Percentiles rank a stretch among this genome's conserved stretches.
phyloP scores from a whole-genome alignment of 1,140 invertebrate genomes.

The Drosophila azteca region DNA sequence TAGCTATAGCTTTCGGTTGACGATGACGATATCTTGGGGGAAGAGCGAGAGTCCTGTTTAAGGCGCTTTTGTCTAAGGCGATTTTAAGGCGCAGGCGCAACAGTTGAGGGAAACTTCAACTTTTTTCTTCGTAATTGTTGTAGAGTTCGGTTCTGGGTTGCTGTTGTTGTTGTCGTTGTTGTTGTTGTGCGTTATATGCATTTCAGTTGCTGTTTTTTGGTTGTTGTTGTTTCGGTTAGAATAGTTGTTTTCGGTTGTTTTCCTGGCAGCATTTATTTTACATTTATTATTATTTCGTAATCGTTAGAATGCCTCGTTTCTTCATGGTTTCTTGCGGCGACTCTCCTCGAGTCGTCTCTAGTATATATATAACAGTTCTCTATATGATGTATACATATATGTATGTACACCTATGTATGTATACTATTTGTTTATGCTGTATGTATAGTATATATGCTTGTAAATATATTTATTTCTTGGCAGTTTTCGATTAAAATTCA shows the following conservation, averaged over 20 bases:
- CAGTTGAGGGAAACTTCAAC: conserved; percentile 9
- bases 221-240: background rate
- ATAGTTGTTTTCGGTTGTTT: conserved; percentile 33
- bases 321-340: conserved; percentile 16
- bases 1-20: no score
- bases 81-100: conserved; percentile 43
- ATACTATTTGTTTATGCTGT: conserved; percentile 5
- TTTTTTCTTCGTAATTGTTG: conserved; percentile 16
- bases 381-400: conserved; percentile 54
- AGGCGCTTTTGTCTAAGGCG: background rate
- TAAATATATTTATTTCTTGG: conserved; percentile 60
- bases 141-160: conserved; percentile 19
- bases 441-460: conserved; percentile 53
- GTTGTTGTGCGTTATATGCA: conserved; percentile 58
- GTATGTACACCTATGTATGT: conserved; percentile 2
- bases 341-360: conserved; percentile 19
- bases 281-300: conserved; percentile 38
- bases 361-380: conserved; percentile 21
- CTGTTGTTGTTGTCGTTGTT: conserved; percentile 48
- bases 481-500: conserved; percentile 81
- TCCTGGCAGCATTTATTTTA: conserved; percentile 77
- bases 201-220: conserved; percentile 45
- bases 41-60: no score
- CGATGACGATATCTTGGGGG: no score
- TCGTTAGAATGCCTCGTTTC: conserved; percentile 7